phyloP scores from a whole-genome alignment of 2,113 vertebrate genomes.

The Campylomormyrus numenius region DNA sequence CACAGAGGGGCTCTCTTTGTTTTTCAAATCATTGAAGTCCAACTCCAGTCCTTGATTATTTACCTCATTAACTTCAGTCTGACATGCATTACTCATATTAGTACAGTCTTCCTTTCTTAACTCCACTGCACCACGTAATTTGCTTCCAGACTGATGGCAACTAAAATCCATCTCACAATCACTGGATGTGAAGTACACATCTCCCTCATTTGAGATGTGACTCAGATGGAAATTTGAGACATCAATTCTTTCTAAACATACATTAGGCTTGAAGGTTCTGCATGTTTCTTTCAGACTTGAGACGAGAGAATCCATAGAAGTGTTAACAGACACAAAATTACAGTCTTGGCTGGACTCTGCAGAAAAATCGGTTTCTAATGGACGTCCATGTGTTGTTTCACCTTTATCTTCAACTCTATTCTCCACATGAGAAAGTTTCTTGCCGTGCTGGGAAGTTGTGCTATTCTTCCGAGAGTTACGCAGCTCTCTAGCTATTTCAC shows the following conservation, averaged over 20 bases:
- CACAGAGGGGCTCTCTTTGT: neutral
- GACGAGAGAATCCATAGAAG: conserved; percentile 33
- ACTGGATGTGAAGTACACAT: neutral
- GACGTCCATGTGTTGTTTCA: neutral
- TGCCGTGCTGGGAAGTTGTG: neutral
- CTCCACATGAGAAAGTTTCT: neutral
- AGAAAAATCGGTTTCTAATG: neutral
- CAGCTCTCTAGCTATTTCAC: neutral
- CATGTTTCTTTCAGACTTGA: conserved; percentile 41
- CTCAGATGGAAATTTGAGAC: neutral
- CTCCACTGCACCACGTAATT: neutral
- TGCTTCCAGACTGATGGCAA: neutral
- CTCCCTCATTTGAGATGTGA: neutral
- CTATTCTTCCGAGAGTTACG: neutral
- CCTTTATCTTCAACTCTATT: neutral
- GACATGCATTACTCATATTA: neutral
- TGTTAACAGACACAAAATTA: conserved; percentile 34
- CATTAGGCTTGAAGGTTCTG: neutral
- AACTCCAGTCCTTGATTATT: too few relatives aligned
- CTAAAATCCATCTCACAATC: neutral
- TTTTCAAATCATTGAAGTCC: neutral
- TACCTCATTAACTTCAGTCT: neutral
- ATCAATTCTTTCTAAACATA: conserved; percentile 7
- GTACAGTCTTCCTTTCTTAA: neutral
- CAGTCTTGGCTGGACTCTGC: conserved; percentile 13